Percentiles rank a stretch among this genome's conserved stretches.
Conservation (phyloP, 2,113 vertebrate genomes). For the Brachyhypopomus occidentalis region DNA sequence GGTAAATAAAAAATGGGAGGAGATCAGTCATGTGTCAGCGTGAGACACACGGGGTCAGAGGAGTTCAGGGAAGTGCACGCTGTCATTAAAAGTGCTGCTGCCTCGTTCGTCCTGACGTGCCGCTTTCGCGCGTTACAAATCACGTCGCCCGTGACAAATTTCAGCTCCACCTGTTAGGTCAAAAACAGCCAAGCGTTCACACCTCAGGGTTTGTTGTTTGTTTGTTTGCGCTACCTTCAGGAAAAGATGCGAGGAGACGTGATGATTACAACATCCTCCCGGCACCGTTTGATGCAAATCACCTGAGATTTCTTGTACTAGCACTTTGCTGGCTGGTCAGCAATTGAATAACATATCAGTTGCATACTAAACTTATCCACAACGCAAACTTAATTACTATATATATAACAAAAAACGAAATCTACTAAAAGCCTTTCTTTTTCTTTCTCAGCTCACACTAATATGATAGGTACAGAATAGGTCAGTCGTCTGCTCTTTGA, state of each 20-base stretch:
- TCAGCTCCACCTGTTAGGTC: background rate
- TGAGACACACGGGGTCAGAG: background rate
- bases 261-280: no score
- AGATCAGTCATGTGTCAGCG: background rate
- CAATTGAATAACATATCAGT: no score
- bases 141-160: background rate
- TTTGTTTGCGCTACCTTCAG: background rate
- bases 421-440: background rate
- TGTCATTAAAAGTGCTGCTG: background rate
- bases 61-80: conserved; percentile 12
- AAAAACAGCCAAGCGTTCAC: background rate
- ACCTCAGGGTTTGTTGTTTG: background rate
- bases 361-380: background rate
- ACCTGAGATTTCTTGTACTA: no score
- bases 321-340: no score
- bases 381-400: background rate
- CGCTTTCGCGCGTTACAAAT: background rate
- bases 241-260: background rate
- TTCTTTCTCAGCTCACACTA: background rate
- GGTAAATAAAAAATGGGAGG: conserved; percentile 12
- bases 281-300: no score
- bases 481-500: background rate
- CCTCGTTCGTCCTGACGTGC: background rate
- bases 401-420: no score
- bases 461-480: background rate